Conservation (phyloP, 2,888 invertebrate species). For the Napeogenes inachia region DNA sequence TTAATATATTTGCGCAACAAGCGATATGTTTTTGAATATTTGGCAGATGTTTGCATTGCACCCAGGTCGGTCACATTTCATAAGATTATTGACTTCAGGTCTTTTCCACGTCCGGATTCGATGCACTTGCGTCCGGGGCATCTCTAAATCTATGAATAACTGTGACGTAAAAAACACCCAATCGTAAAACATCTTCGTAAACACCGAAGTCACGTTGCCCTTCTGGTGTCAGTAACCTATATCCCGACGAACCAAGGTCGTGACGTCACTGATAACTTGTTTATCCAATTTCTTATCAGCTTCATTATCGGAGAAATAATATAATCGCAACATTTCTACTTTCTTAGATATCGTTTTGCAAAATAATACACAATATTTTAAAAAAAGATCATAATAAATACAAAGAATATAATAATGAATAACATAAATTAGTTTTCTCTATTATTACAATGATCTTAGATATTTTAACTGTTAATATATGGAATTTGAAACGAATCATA, state of each 20-base stretch:
- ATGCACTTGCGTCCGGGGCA: conserved; percentile 17
- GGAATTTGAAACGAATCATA: too few species aligned
- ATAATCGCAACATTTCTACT: conserved; percentile 14
- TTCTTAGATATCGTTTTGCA: conserved; percentile 7
- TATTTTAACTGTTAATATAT: too few species aligned
- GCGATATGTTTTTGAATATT: neutral
- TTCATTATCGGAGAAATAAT: conserved; percentile 27
- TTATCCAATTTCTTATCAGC: conserved; percentile 31
- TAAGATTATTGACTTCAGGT: conserved; percentile 7
- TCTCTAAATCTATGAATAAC: conserved; percentile 20
- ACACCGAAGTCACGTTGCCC: conserved; percentile 25
- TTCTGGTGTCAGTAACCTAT: conserved; percentile 32
- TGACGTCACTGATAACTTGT: conserved; percentile 38
- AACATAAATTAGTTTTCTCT: too few species aligned
- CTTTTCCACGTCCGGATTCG: conserved; percentile 13
- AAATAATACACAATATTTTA: neutral
- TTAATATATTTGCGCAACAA: neutral
- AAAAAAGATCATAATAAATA: too few species aligned
- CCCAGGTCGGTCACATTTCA: conserved; percentile 6
- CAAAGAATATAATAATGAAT: too few species aligned
- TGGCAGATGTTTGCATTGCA: conserved; percentile 5
- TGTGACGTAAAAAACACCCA: conserved; percentile 18
- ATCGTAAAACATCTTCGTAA: conserved; percentile 21
- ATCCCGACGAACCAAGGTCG: conserved; percentile 40
- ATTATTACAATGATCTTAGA: too few species aligned